Conservation (phyloP, 2,888 invertebrate genomes). For the Melipona bicolor region DNA sequence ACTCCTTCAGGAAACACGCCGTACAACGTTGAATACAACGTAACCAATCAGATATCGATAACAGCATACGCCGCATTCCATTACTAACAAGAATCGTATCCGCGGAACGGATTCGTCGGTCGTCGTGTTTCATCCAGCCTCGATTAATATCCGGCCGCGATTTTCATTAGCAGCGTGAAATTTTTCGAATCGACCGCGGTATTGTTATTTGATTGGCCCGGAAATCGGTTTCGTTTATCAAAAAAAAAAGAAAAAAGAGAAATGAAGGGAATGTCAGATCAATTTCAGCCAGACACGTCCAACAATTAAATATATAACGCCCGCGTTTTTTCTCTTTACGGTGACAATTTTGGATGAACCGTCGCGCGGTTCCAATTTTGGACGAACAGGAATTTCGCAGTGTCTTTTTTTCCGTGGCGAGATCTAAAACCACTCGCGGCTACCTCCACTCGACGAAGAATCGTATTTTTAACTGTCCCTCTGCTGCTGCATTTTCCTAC, state of each 20-base stretch:
- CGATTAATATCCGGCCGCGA: conserved; percentile 45
- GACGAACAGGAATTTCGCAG: conserved; percentile 53
- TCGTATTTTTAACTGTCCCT: conserved; percentile 73
- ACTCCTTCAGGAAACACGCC: background rate
- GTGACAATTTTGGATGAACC: conserved; percentile 61
- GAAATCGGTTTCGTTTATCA: background rate
- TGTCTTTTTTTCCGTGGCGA: conserved; percentile 25
- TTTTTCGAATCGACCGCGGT: conserved; percentile 16
- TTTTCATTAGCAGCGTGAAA: conserved; percentile 38
- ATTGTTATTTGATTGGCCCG: conserved; percentile 3
- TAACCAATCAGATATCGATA: background rate
- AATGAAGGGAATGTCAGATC: background rate
- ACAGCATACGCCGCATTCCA: background rate
- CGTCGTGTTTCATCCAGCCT: conserved; percentile 13
- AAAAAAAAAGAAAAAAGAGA: background rate
- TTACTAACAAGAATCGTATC: conserved; percentile 9
- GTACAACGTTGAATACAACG: background rate
- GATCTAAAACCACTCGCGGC: conserved; percentile 53
- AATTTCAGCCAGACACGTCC: background rate
- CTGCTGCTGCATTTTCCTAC: conserved; percentile 49
- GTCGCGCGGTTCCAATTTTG: conserved; percentile 64
- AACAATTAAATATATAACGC: conserved; percentile 31
- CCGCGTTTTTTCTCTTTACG: background rate
- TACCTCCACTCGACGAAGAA: conserved; percentile 70
- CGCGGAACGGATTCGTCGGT: background rate